Evolutionary conservation across 2,113 vertebrate genomes (phyloP).

Genomic region (Climacteris rufus): DNA sequence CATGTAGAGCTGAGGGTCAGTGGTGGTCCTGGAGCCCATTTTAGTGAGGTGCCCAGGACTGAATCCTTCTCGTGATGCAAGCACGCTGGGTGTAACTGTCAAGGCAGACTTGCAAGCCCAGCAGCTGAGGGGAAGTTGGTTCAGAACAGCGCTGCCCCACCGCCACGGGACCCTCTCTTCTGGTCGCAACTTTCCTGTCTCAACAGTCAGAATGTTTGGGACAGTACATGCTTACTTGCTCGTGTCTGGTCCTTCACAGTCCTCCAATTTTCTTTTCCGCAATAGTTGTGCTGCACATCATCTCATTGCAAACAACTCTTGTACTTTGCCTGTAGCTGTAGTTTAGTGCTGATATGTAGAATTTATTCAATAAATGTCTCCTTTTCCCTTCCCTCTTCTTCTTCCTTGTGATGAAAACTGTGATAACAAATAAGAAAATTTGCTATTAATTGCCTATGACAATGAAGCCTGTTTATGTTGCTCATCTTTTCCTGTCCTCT

Average conservation of each 20-base stretch:
- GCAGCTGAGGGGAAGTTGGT: background rate
- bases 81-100: background rate
- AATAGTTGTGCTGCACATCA: background rate
- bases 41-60: background rate
- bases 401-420: background rate
- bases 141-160: background rate
- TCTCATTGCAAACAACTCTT: background rate
- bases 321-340: background rate
- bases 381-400: background rate
- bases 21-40: background rate
- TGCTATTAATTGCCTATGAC: background rate
- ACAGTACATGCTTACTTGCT: background rate
- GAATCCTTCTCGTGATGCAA: background rate
- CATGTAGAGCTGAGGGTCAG: accelerated
- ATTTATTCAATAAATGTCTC: background rate
- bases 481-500: background rate
- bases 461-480: background rate
- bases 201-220: background rate
- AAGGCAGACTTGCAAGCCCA: background rate
- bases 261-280: background rate
- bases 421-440: background rate
- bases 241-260: background rate
- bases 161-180: background rate
- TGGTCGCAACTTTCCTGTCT: background rate
- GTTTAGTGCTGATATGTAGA: background rate